Base-by-base conservation (phyloP, 2,113 vertebrate species). In the Paralichthys olivaceus region DNA sequence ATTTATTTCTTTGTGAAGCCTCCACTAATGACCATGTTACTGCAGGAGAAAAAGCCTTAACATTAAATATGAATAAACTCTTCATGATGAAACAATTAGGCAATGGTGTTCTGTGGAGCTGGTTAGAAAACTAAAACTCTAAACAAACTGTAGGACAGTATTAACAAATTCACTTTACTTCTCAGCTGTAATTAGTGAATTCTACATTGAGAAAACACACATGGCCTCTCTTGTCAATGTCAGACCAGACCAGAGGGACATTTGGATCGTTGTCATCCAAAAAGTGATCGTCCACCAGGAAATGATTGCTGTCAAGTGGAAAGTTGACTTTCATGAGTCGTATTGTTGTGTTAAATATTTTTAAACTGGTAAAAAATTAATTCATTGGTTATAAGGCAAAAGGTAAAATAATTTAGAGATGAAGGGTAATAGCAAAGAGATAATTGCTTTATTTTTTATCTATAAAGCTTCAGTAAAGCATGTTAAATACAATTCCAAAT, bases 31-130 rank as follows among this genome's bases (percentile, higher is more conserved):
- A 88, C 79, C 59, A 57, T 87, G 83, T 87, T 92, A 89, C 84
- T 84, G 78, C 72, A 66, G 62, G 70, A 84, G 86, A 90, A 89
- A 91, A 83, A 82, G 75, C 69, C 75, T 83, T 83, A 71, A 28
- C 86, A 93, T 93, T 93, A 93, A 93, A 91, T 92, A 94, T 94
- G 88, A 87, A 94, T 91, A 88, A 86, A 89, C 82, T 84, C 90
- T 81, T 90, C 84, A 88, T 90, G 88, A 91, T 89, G 93, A 94
- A 92, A 93, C 88, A 92, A 93, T 93, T 91, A 86, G 86, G 88
- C 83, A 86, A 88, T 63, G 79, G 83, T 83, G 71, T 90, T 85
- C 73, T 65, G 79, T 79, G 84, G 57, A 69, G 84, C 83, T 63
- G 74, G n/a, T 81, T 86, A 83, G 78, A 86, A 79, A 79, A 55